These are phyloP conservation scores for Anguilla obscura DNA, from an alignment of 2,797 vertebrate species.

Conservation along the genomic window DNA sequence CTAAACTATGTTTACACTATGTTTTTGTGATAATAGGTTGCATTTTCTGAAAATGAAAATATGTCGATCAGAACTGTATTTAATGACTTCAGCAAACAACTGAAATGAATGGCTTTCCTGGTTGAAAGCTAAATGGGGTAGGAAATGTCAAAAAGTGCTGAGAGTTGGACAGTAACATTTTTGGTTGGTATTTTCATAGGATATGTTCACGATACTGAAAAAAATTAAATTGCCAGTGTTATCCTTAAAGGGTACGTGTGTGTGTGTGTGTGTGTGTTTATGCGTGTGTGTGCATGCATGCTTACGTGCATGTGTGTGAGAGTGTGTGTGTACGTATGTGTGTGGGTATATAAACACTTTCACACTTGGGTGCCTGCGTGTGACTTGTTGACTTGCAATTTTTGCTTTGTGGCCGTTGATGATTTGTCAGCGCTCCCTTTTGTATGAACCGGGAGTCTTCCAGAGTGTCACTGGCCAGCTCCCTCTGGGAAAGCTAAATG, in stretches of 20 bases:
- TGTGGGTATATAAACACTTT: neutral
- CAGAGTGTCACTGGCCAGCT: neutral
- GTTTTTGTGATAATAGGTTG: no score
- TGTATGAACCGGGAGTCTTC: neutral
- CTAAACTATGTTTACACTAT: no score
- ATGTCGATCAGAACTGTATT: no score
- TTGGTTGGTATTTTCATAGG: no score
- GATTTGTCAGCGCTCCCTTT: neutral
- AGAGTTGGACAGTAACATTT: no score
- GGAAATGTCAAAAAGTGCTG: no score
- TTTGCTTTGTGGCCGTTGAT: neutral
- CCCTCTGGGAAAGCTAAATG: neutral
- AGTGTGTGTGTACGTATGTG: neutral
- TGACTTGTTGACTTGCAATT: neutral
- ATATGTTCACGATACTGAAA: no score
- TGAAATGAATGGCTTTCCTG: no score
- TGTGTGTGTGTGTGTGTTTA: neutral
- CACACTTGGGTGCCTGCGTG: neutral
- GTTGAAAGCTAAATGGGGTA: no score
- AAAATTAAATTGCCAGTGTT: neutral
- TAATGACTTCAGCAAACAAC: no score
- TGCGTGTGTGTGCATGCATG: neutral
- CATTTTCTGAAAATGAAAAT: no score
- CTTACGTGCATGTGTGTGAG: neutral
- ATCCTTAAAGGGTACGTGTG: no score